Base-by-base conservation (phyloP, 2,113 vertebrate genomes). In the Poicephalus meyeri region DNA sequence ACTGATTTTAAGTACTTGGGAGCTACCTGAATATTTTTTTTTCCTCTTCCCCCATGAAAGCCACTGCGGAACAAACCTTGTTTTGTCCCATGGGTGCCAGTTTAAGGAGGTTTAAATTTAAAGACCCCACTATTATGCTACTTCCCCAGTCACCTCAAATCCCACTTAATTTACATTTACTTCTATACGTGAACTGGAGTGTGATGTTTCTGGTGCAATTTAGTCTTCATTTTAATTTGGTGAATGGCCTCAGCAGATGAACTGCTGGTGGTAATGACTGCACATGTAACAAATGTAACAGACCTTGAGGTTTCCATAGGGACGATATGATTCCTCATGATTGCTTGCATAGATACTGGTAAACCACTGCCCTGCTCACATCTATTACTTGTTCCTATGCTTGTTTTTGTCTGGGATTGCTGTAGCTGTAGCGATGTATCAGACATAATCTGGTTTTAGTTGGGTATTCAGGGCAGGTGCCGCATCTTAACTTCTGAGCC, bases 291-390 rank as follows among this genome's bases (percentile, higher is more conserved):
- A 47, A 70, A 83, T 49, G n/a, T 58, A 17, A 19, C 41, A 52
- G 73, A 83, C 50, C 64, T 78, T 74, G 42, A 88, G 39, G 50
- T 88, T 93, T 94, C 80, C 68, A 64, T 64, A 65, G 83, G 77
- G 69, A 84, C 3, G 3, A 17, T 61, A 44, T 60, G 56, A 76
- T 81, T 87, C 50, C 41, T 33, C 29, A 2, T 41, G 55, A 42
- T 26, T 50, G 11, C 39, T 91, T 84, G 37, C 39, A 31, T 1
- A 52, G 81, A 58, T 71, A 24, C 39, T 56, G 56, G 35, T n/a
- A 55, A 78, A 78, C 50, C 50, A 23, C 24, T 89, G 77, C 52
- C 17, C 47, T 78, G 69, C 41, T 46, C 29, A 4, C 29, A 8
- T 39, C 52, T 84, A 25, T 37, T 6, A 11, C 5, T 37, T 65